phyloP scores from a whole-genome alignment of 2,113 vertebrate species.

The Rana temporaria region DNA sequence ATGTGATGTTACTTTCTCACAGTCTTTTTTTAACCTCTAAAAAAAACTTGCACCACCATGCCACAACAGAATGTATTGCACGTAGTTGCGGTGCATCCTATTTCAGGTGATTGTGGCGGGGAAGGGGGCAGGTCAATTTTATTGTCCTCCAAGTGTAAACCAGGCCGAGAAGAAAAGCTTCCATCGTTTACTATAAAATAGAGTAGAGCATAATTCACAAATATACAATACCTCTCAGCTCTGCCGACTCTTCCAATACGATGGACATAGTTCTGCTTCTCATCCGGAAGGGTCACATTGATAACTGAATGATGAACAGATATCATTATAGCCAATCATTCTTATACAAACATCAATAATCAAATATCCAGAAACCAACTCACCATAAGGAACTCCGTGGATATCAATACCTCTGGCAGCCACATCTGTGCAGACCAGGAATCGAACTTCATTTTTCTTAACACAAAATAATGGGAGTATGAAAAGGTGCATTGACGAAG shows the following conservation, averaged over 20 bases:
- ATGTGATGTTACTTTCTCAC: too few species aligned
- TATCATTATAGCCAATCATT: background rate
- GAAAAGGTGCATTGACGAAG: too few species aligned
- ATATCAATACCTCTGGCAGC: slow-evolving; percentile 97
- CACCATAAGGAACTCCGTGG: slow-evolving; percentile 92
- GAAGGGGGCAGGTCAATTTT: too few species aligned
- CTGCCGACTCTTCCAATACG: slow-evolving; percentile 95
- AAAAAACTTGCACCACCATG: too few species aligned
- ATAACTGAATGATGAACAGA: slow-evolving; percentile 78
- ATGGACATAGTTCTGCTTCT: slow-evolving; percentile 98
- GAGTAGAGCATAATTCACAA: too few species aligned
- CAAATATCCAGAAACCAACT: slow-evolving; percentile 50
- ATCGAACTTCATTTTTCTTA: slow-evolving; percentile 90
- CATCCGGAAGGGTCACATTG: slow-evolving; percentile 96
- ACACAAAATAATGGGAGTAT: background rate
- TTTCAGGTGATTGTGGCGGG: too few species aligned
- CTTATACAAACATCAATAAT: background rate
- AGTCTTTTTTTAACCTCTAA: too few species aligned
- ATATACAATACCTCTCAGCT: slow-evolving; percentile 85
- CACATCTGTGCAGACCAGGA: slow-evolving; percentile 95
- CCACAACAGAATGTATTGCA: too few species aligned
- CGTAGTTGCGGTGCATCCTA: too few species aligned
- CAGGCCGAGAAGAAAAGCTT: background rate
- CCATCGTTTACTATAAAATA: background rate
- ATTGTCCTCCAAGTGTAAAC: too few species aligned